Conservation (phyloP, 2,113 vertebrate species). For the Uria aalge region DNA sequence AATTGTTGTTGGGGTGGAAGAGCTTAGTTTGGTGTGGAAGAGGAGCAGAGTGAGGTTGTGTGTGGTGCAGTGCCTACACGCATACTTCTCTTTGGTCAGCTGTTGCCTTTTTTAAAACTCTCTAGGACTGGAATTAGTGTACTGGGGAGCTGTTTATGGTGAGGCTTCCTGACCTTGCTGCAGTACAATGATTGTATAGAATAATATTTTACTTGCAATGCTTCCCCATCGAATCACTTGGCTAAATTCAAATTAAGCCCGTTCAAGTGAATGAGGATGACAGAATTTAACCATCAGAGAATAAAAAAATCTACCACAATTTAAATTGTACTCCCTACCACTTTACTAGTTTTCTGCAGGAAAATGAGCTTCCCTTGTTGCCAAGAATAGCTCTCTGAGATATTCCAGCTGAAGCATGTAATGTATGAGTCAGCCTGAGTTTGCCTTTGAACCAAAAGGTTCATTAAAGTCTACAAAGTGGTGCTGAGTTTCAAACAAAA, state of each 20-base stretch:
- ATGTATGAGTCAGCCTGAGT: background rate
- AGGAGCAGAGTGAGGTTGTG: background rate
- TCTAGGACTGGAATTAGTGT: background rate
- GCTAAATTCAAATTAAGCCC: slow-evolving; percentile 1
- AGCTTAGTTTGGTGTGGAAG: background rate
- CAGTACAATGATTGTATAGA: background rate
- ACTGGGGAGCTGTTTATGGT: background rate
- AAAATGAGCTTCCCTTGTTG: background rate
- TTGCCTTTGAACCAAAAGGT: background rate
- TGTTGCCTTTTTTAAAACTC: background rate
- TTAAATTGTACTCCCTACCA: background rate
- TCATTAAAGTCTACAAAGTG: background rate
- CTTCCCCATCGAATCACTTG: background rate
- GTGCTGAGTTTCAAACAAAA: background rate
- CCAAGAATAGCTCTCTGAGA: background rate
- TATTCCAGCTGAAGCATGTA: background rate
- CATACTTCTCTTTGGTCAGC: background rate
- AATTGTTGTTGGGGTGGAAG: fast-evolving
- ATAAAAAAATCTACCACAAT: background rate
- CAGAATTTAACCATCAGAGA: background rate
- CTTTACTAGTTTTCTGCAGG: background rate
- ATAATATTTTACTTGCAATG: background rate
- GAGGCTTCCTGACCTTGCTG: background rate
- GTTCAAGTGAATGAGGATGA: background rate
- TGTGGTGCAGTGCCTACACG: background rate